These are phyloP conservation scores for Tetramorium simillimum DNA, from an alignment of 1,140 invertebrate genomes.

Conservation along the genomic window DNA sequence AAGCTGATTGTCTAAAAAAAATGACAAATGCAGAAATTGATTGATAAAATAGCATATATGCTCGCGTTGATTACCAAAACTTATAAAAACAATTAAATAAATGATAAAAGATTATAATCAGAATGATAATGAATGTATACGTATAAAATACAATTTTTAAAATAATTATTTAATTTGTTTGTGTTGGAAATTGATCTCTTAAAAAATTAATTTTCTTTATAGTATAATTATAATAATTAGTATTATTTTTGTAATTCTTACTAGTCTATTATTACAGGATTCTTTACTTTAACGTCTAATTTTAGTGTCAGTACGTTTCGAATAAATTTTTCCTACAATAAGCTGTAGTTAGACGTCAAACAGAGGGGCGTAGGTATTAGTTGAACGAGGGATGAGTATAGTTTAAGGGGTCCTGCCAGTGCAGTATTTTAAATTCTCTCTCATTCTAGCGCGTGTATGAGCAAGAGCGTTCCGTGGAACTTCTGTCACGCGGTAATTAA, in stretches of 20 bases:
- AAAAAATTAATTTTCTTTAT: background rate
- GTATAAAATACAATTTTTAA: background rate
- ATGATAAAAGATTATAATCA: background rate
- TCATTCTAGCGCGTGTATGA: background rate
- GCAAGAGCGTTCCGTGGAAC: background rate
- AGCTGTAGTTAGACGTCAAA: constrained; percentile 7
- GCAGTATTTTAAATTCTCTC: constrained; percentile 25
- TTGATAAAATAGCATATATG: background rate
- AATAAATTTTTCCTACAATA: background rate
- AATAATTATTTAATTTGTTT: background rate
- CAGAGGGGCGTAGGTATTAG: background rate
- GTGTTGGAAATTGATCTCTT: background rate
- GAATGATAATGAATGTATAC: background rate
- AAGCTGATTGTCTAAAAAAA: background rate
- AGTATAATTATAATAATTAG: background rate
- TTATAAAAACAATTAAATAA: background rate
- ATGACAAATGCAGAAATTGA: background rate
- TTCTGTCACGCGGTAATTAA: constrained; percentile 38
- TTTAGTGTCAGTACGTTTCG: background rate
- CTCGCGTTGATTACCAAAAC: background rate
- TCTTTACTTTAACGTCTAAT: background rate
- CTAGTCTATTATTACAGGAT: background rate
- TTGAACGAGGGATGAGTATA: constrained; percentile 7
- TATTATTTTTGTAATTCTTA: background rate
- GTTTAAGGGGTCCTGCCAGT: background rate